Percentiles rank a stretch among this genome's conserved stretches.
These are phyloP conservation scores for Formica aserva DNA, from an alignment of 2,888 invertebrate species.

Conservation along the genomic window DNA sequence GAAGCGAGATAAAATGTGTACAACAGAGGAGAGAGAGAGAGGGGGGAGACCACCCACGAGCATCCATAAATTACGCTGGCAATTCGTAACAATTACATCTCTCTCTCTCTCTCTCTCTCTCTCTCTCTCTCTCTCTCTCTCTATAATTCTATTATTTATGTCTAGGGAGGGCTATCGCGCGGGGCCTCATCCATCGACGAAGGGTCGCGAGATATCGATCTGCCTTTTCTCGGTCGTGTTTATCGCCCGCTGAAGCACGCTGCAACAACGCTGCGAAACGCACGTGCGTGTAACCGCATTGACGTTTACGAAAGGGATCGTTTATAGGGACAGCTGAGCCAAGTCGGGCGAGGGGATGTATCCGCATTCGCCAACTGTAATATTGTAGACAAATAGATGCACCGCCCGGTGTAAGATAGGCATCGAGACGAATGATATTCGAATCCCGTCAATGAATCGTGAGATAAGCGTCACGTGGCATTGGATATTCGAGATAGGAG, in stretches of 20 bases:
- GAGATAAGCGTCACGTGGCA: conserved; percentile 64
- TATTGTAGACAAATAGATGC: conserved; percentile 28
- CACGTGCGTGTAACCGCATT: conserved; percentile 40
- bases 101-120: conserved; percentile 41
- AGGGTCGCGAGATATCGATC: conserved; percentile 71
- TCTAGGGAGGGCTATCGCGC: conserved; percentile 58
- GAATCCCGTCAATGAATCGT: conserved; percentile 43
- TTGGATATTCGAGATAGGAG: conserved; percentile 15
- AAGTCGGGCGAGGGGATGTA: conserved; percentile 32
- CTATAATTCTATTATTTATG: conserved; percentile 76
- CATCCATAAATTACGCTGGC: conserved; percentile 74
- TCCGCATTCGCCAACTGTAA: conserved; percentile 2
- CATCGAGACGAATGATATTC: conserved; percentile 7
- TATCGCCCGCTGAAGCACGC: conserved; percentile 52
- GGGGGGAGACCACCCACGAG: conserved; percentile 71
- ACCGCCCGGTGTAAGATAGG: conserved; percentile 1
- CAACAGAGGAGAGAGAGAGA: background rate
- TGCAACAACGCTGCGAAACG: conserved; percentile 24
- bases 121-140: conserved; percentile 14
- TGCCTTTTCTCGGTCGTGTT: conserved; percentile 64
- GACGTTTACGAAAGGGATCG: conserved; percentile 43
- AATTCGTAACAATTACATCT: conserved; percentile 80
- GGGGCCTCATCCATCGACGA: conserved; percentile 57
- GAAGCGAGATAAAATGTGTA: conserved; percentile 21
- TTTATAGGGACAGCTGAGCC: conserved; percentile 62